phyloP scores from a whole-genome alignment of 2,888 invertebrate species.

The Pachymerium ferrugineum region DNA sequence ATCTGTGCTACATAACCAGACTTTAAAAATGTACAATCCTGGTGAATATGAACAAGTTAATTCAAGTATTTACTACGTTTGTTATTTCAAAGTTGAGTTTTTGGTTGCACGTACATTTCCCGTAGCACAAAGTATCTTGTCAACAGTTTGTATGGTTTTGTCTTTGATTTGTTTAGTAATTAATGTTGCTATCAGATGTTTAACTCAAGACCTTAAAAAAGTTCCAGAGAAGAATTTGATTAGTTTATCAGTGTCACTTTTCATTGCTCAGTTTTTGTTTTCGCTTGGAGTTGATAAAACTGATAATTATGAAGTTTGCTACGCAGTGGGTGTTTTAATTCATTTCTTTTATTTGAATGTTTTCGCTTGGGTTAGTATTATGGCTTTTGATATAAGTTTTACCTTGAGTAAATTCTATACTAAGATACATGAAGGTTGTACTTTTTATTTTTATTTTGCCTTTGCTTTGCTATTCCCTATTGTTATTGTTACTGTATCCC shows the following conservation, averaged over 20 bases:
- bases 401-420: slow-evolving; percentile 37
- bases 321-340: slow-evolving; percentile 43
- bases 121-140: slow-evolving; percentile 41
- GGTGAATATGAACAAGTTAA: not conserved
- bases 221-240: slow-evolving; percentile 49
- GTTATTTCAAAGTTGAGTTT: not conserved
- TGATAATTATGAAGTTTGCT: slow-evolving; percentile 38
- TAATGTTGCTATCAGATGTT: slow-evolving; percentile 45
- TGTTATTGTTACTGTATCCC: slow-evolving; percentile 41
- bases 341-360: slow-evolving; percentile 49
- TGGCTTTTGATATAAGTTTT: slow-evolving; percentile 50
- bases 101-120: slow-evolving; percentile 36
- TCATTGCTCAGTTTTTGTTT: slow-evolving; percentile 47
- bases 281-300: slow-evolving; percentile 39
- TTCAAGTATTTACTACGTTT: not conserved
- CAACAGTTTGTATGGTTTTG: slow-evolving; percentile 43
- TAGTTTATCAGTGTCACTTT: slow-evolving; percentile 45
- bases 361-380: slow-evolving; percentile 51
- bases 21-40: not conserved
- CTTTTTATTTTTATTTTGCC: slow-evolving; percentile 41
- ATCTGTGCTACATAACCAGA: not conserved
- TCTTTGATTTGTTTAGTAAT: slow-evolving; percentile 45
- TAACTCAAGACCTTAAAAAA: slow-evolving; percentile 45
- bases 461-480: slow-evolving; percentile 49
- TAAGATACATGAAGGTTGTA: not conserved